Base-by-base conservation (phyloP, 2,113 vertebrate genomes). In the Trinectes maculatus region DNA sequence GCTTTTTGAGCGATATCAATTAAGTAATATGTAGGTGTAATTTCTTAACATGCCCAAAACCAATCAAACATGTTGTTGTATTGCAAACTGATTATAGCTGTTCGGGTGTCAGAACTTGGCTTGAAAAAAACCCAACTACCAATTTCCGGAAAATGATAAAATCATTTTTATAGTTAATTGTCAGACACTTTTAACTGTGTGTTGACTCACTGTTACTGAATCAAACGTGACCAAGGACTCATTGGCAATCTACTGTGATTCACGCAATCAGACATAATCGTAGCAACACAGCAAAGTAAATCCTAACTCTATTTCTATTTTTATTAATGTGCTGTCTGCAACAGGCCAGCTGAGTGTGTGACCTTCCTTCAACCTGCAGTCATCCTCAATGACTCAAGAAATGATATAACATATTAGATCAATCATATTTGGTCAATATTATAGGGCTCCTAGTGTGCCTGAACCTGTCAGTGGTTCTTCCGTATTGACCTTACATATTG, bases 311-410 rank as follows among this genome's bases (percentile, higher is more conserved):
- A 21, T 47, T 60, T 62, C 43, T 25, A 54, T 65, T 66, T 78
- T 43, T 71, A 73, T 68, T 76, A 51, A 68, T 72, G 40, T 47
- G 24, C 44, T 81, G 66, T 69, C 74, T 25, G 61, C 57, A 29
- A 26, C 10, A 24, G 24, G 46, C 64, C 74, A 83, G 49, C 46
- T 63, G 28, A 26, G 56, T 71, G 65, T 61, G 80, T 65, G 73
- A 82, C 72, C 80, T 78, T 79, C 67, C 36, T 37, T 40, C 49
- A 84, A 67, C 66, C 51, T 72, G 44, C 40, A 26, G 46, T 34
- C 24, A 72, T 74, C 36, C 33, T 64, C 53, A 40, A 13, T 63
- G 56, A 62, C n/a, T n/a, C n/a, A n/a, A n/a, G n/a, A n/a, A n/a
- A n/a, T n/a, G n/a, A n/a, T n/a, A n/a, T n/a, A n/a, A n/a, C n/a